Conservation (phyloP, 1,140 invertebrate genomes). For the Nebria ingens region DNA sequence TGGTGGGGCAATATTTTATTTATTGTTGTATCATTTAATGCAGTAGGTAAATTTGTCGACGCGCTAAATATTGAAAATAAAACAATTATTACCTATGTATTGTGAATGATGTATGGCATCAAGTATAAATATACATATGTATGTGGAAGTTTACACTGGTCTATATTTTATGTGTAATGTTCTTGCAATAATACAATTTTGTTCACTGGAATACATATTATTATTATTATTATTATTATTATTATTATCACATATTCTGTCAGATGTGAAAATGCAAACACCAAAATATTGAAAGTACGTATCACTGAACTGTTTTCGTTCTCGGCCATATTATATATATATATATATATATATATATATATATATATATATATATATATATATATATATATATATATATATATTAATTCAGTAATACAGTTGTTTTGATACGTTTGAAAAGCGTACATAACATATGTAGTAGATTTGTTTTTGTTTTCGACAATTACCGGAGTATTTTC, state of each 20-base stretch:
- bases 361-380: too few species aligned
- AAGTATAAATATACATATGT: too few species aligned
- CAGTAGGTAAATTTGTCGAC: too few species aligned
- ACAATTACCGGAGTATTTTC: not conserved
- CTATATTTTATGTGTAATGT: slow-evolving; percentile 9
- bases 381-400: too few species aligned
- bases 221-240: not conserved
- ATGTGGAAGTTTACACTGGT: not conserved
- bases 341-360: too few species aligned
- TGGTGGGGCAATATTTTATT: too few species aligned
- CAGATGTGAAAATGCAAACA: not conserved
- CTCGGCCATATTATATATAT: not conserved
- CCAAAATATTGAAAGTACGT: not conserved
- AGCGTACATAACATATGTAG: not conserved
- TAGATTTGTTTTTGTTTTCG: not conserved
- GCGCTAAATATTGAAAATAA: too few species aligned
- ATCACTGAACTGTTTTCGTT: not conserved
- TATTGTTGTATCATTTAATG: too few species aligned
- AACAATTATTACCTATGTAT: too few species aligned
- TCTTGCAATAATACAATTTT: not conserved
- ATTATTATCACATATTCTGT: not conserved
- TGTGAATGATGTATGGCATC: not conserved
- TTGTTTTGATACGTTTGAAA: not conserved
- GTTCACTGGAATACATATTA: not conserved
- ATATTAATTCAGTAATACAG: too few species aligned